A percentile compares a stretch with the other conserved stretches of the same genome.
phyloP scores from a whole-genome alignment of 2,888 invertebrate species.

The Torymus auratus region DNA sequence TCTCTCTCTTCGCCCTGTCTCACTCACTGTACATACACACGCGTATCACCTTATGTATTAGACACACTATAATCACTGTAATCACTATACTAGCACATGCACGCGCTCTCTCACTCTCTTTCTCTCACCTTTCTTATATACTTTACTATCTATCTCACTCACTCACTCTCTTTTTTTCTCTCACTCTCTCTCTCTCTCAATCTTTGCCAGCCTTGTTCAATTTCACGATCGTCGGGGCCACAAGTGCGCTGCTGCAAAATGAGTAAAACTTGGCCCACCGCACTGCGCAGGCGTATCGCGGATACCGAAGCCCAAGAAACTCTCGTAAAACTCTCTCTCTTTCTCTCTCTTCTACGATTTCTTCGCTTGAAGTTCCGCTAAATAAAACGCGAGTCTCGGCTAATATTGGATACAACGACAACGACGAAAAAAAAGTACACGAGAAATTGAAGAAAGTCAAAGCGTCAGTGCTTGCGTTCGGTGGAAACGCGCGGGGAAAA shows the following conservation, averaged over 20 bases:
- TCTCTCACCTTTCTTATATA: neutral
- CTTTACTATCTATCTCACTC: neutral
- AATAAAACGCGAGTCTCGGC: conserved; percentile 1
- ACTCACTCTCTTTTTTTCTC: no score
- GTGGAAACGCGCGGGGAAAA: no score
- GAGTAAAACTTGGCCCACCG: no score
- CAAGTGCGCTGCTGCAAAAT: no score
- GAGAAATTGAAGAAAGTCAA: no score
- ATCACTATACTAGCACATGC: conserved; percentile 43
- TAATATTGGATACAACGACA: neutral
- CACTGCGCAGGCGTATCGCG: no score
- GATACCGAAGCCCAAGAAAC: no score
- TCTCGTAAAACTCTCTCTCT: no score
- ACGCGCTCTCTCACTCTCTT: conserved; percentile 46
- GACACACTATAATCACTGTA: conserved; percentile 37
- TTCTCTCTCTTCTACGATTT: conserved; percentile 15
- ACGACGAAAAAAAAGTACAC: neutral
- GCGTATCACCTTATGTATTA: conserved; percentile 49
- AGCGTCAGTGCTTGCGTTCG: no score
- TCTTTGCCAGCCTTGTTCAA: no score
- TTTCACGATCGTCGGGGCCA: no score
- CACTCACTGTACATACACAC: conserved; percentile 53
- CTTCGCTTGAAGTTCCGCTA: conserved; percentile 5
- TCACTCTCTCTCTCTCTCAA: no score
- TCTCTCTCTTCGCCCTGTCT: conserved; percentile 22